phyloP scores from a whole-genome alignment of 2,113 vertebrate genomes.

The Tapirus terrestris region DNA sequence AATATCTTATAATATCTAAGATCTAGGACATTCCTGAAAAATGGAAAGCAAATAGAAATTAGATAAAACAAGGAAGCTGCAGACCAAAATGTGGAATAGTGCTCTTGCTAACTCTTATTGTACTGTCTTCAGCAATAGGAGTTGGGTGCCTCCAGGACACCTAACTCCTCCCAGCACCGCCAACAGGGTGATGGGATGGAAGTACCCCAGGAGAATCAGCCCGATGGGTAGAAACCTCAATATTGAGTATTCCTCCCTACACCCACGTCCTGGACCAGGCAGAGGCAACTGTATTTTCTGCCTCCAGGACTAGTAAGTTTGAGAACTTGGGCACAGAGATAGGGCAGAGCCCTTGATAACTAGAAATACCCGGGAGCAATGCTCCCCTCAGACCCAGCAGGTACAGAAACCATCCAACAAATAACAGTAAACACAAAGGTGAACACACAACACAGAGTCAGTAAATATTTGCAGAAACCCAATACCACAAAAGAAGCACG shows the following conservation, averaged over 20 bases:
- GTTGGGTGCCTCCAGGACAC: background rate
- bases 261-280: background rate
- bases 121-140: background rate
- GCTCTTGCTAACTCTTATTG: background rate
- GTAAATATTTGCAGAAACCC: background rate
- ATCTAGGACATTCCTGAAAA: background rate
- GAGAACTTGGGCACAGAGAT: background rate
- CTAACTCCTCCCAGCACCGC: background rate
- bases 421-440: background rate
- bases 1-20: background rate
- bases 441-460: background rate
- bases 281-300: background rate
- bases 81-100: background rate
- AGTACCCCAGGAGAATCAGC: background rate
- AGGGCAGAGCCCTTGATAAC: background rate
- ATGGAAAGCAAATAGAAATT: background rate
- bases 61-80: background rate
- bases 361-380: background rate
- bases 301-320: background rate
- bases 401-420: background rate
- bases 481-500: background rate
- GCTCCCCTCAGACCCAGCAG: background rate
- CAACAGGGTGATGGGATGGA: rapidly evolving
- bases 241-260: rapidly evolving
- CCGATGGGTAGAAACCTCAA: background rate